Evolutionary conservation across 2,797 vertebrate species (phyloP).

Genomic region (Protonibea diacanthus): DNA sequence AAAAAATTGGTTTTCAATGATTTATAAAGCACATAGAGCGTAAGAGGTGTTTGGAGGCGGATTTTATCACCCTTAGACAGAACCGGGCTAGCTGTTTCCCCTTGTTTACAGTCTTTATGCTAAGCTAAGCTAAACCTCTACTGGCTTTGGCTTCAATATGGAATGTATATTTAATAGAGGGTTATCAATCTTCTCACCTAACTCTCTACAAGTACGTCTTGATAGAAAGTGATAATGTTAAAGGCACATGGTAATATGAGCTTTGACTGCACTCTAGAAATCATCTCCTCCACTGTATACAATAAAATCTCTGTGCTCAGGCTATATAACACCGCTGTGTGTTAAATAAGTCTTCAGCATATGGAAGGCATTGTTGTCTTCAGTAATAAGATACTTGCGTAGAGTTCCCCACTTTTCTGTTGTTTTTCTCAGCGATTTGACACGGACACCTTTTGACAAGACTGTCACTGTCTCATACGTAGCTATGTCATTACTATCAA

Average conservation of each 20-base stretch:
- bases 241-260: not conserved
- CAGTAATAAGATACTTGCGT: not conserved
- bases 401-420: not conserved
- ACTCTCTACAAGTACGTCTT: not conserved
- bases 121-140: not conserved
- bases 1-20: no score
- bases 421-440: constrained; percentile 3
- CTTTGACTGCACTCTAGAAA: not conserved
- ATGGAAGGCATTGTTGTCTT: not conserved
- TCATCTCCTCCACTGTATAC: not conserved
- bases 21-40: no score
- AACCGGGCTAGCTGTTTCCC: not conserved
- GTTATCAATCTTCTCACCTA: not conserved
- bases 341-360: not conserved
- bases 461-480: constrained; percentile 6
- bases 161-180: not conserved
- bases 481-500: constrained; percentile 7
- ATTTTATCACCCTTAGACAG: not conserved
- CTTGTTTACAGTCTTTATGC: not conserved
- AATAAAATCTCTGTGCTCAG: constrained; percentile 1
- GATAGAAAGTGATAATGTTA: not conserved
- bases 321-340: not conserved
- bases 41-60: not conserved
- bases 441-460: not conserved
- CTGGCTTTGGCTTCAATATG: not conserved